A percentile compares a stretch with the other conserved stretches of the same genome.
These are phyloP conservation scores for Laticauda colubrina DNA, from an alignment of 2,113 vertebrate genomes.

Conservation along the genomic window DNA sequence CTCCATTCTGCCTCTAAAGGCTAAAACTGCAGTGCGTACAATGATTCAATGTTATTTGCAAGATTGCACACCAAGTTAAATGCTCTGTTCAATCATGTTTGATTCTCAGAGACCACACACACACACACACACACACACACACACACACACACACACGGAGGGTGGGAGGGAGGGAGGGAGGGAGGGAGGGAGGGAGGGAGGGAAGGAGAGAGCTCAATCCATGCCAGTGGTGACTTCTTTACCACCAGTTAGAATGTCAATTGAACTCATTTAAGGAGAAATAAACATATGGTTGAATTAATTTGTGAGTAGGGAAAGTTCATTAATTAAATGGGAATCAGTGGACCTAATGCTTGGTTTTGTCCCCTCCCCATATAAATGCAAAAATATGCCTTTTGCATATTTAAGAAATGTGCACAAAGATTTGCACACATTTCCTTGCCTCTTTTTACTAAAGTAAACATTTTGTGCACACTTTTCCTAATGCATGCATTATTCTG, in stretches of 20 bases:
- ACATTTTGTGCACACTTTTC: neutral
- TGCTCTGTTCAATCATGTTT: neutral
- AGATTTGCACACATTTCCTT: neutral
- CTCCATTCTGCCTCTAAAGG: neutral
- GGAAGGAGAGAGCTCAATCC: neutral
- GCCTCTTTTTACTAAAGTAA: neutral
- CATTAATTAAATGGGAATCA: neutral
- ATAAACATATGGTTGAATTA: neutral
- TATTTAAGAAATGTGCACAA: neutral
- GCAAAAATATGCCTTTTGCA: neutral
- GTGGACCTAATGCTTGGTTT: neutral
- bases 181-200: neutral
- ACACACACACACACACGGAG: neutral
- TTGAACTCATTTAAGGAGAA: neutral
- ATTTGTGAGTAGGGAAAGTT: neutral
- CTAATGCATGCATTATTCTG: neutral
- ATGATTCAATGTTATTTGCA: neutral
- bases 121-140: neutral
- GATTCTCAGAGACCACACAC: neutral
- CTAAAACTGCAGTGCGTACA: neutral
- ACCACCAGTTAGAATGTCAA: neutral
- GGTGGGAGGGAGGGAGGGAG: neutral
- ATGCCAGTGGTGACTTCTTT: neutral
- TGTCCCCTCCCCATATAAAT: too few species aligned
- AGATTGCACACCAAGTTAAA: neutral